Percentiles rank a stretch among this genome's conserved stretches.
Conservation (phyloP, 2,113 vertebrate species). For the Phycodurus eques region DNA sequence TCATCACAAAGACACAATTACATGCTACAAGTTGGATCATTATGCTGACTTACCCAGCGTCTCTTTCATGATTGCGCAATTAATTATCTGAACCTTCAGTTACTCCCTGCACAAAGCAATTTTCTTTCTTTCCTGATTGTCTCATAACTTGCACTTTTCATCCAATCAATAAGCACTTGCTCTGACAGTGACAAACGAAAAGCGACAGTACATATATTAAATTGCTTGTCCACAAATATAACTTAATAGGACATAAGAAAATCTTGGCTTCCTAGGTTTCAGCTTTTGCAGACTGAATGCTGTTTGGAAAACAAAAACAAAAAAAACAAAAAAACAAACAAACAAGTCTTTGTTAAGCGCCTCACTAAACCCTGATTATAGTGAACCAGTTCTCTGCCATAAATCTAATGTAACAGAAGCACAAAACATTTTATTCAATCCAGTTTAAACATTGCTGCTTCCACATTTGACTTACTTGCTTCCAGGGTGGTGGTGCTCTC, state of each 20-base stretch:
- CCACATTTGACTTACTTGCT: slow-evolving; percentile 79
- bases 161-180: slow-evolving; percentile 76
- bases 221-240: slow-evolving; percentile 72
- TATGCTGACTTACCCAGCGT: slow-evolving; percentile 39
- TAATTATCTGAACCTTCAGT: slow-evolving; percentile 38
- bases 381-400: slow-evolving; percentile 3
- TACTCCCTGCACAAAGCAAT: slow-evolving; percentile 61
- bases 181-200: slow-evolving; percentile 77
- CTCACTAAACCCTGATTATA: slow-evolving; percentile 4
- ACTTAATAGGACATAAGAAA: slow-evolving; percentile 67
- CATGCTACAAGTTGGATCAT: slow-evolving; percentile 31
- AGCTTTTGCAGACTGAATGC: slow-evolving; percentile 23
- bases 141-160: slow-evolving; percentile 53
- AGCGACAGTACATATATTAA: slow-evolving; percentile 51
- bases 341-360: slow-evolving; percentile 15
- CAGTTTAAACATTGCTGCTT: neutral
- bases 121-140: slow-evolving; percentile 58
- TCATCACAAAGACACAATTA: slow-evolving; percentile 51
- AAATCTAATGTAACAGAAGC: neutral
- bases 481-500: slow-evolving; percentile 81
- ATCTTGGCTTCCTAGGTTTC: slow-evolving; percentile 49
- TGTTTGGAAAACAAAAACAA: slow-evolving; percentile 14
- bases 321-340: slow-evolving; percentile 1
- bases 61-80: slow-evolving; percentile 49
- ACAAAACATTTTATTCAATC: neutral